Conservation (phyloP, 2,888 invertebrate species). For the Tetropium fuscum region DNA sequence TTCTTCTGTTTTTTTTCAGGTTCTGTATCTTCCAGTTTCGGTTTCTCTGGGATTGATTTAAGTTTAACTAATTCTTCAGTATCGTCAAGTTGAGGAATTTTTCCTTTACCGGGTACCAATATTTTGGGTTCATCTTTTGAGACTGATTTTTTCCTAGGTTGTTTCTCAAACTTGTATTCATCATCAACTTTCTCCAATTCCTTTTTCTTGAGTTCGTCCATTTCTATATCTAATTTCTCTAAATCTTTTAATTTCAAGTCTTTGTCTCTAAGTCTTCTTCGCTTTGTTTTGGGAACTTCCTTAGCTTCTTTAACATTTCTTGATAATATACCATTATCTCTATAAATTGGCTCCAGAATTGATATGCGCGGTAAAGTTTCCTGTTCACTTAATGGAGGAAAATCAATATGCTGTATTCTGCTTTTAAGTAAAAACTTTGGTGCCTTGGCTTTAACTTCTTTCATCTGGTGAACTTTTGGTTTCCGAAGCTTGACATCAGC, state of each 20-base stretch:
- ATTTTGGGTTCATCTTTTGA: slow-evolving; percentile 50
- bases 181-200: slow-evolving; percentile 62
- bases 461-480: slow-evolving; percentile 56
- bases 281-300: slow-evolving; percentile 58
- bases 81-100: slow-evolving; percentile 60
- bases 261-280: slow-evolving; percentile 61
- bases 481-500: slow-evolving; percentile 75
- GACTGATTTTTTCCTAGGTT: slow-evolving; percentile 46
- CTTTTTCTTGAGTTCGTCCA: slow-evolving; percentile 63
- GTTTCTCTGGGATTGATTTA: slow-evolving; percentile 63
- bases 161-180: slow-evolving; percentile 50
- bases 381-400: slow-evolving; percentile 60
- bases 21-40: slow-evolving; percentile 52
- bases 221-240: slow-evolving; percentile 65
- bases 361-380: slow-evolving; percentile 59
- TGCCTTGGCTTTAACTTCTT: slow-evolving; percentile 63
- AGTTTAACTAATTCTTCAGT: slow-evolving; percentile 56
- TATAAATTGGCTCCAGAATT: slow-evolving; percentile 58
- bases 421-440: slow-evolving; percentile 80
- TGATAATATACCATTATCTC: slow-evolving; percentile 65
- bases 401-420: slow-evolving; percentile 71
- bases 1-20: slow-evolving; percentile 45
- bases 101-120: slow-evolving; percentile 60
- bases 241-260: slow-evolving; percentile 63
- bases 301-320: slow-evolving; percentile 67